A percentile compares a stretch with the other conserved stretches of the same genome.
phyloP scores from a whole-genome alignment of 1,140 invertebrate genomes.

The Conus ventricosus region DNA sequence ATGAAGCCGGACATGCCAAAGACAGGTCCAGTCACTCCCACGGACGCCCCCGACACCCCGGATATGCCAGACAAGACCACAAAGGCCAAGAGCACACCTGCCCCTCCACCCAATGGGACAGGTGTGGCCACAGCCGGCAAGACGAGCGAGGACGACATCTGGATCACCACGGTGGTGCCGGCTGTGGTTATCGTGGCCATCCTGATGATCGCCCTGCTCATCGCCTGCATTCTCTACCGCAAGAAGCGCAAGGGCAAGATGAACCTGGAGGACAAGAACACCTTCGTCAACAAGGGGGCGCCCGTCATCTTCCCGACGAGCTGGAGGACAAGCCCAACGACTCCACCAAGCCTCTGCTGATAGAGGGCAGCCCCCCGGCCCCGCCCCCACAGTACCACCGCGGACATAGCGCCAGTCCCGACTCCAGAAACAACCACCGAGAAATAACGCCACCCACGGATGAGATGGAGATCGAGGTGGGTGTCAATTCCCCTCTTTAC shows the following conservation, averaged over 20 bases:
- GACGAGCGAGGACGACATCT: constrained; percentile 82
- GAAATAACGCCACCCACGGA: constrained; percentile 66
- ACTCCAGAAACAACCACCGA: constrained; percentile 75
- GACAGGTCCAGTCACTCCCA: constrained; percentile 14
- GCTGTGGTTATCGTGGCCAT: constrained; percentile 92
- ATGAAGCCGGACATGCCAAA: neutral
- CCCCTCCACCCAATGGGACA: constrained; percentile 58
- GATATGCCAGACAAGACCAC: constrained; percentile 21
- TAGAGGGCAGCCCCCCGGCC: constrained; percentile 93
- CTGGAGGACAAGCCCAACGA: constrained; percentile 89
- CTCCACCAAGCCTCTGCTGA: constrained; percentile 91
- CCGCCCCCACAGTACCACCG: constrained; percentile 85
- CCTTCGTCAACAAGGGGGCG: constrained; percentile 91
- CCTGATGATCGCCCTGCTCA: constrained; percentile 88
- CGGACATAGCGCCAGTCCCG: constrained; percentile 67
- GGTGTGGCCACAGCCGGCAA: constrained; percentile 42
- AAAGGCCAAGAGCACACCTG: constrained; percentile 55
- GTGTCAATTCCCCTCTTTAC: constrained; percentile 78
- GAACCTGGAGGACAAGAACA: constrained; percentile 80
- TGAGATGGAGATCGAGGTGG: constrained; percentile 69
- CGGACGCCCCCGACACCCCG: neutral
- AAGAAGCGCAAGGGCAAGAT: constrained; percentile 88
- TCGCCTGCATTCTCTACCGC: constrained; percentile 92
- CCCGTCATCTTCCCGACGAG: constrained; percentile 96
- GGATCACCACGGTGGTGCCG: constrained; percentile 93